Base-by-base conservation (phyloP, 2,797 vertebrate genomes). In the Babyrousa celebensis region DNA sequence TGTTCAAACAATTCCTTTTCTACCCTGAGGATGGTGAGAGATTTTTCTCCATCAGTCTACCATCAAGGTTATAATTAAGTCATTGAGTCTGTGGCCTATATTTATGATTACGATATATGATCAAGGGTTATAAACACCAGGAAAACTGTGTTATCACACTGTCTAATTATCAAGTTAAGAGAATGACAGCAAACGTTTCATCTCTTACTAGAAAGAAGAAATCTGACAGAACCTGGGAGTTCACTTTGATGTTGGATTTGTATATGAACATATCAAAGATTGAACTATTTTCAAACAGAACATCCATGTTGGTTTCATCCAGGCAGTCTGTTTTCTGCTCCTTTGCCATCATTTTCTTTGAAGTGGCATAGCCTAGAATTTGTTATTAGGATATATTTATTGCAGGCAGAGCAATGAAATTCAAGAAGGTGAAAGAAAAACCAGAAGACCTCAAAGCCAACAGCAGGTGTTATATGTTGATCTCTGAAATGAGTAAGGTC, bases 181-280 rank as follows among this genome's bases (percentile, higher is more conserved):
- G 98, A 98, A 97, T 98, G 98, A 98, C 97, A 98, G 97, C 91
- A 95, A 95, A 95, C 12, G 96, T 96, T 98, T 98, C 98, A 98
- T 98, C 98, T 98, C 98, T 97, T 54, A 97, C 98, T 98, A 94
- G 98, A 98, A 98, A 97, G 98, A 98, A 98, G 96, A 18, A 98
- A 97, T 98, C 96, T 98, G 98, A 98, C 97, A 98, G 98, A 98
- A 97, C 97, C 95, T 98, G 97, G 92, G 96, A 97, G 94, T 97
- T 97, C 29, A 91, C 98, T 99, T 99, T 99, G 99, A 99, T 98
- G 98, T 98, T 96, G 97, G 97, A 97, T 98, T 98, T 98, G 97
- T 98, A 97, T 96, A 98, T 48, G 27, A 98, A 97, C 97, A 97
- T 98, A 98, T 98, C 97, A 98, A 98, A 98, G 98, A 98, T 92